Evolutionary conservation across 2,888 invertebrate species (phyloP), one percentile per base, ranked within the genome.

Genomic region (Latheticus oryzae): DNA sequence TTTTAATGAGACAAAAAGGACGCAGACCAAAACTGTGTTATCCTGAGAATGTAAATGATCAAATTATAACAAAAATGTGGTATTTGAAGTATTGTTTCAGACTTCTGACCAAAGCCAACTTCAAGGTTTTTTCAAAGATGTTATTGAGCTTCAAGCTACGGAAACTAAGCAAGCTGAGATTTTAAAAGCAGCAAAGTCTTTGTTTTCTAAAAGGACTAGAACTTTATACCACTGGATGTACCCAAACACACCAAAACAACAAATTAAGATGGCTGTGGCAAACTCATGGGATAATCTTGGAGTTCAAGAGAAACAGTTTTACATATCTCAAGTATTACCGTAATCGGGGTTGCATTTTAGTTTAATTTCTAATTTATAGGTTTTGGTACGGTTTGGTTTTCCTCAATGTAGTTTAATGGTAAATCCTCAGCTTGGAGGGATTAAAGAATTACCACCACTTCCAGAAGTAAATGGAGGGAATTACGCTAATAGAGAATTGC

Each of bases 141-240:
- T 51, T 1, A 38, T 58, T 1, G 63, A 59, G 37, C 21, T 53
- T 1, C 59, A 61, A 30, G 53, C 58, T n/a, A 56, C 62, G 42
- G 45, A 64, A 26, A 53, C 63, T 5, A 68, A 66, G 38, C 68
- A 74, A 51, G 66, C 66, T 1, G 79, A 80, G 58, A 76, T 80
- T 2, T 54, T 79, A 30, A 77, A 76, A 64, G 79, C 79, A 2
- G 81, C 81, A 0, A 79, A 78, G 66, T 76, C 78, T 0, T 60
- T 80, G 17, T 81, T 80, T 62, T 79, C 77, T 1, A 81, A 81
- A 69, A 69, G 79, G 17, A 81, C 79, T 1, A 69, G 80, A 13
- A 81, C 80, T 2, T 62, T 81, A 33, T 79, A 78, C 53, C 79
- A 80, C 52, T 81, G 81, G 81, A 75, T 80, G 70, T 79, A 79